Base-by-base conservation (phyloP, 1,140 invertebrate species). In the Papilio polytes region DNA sequence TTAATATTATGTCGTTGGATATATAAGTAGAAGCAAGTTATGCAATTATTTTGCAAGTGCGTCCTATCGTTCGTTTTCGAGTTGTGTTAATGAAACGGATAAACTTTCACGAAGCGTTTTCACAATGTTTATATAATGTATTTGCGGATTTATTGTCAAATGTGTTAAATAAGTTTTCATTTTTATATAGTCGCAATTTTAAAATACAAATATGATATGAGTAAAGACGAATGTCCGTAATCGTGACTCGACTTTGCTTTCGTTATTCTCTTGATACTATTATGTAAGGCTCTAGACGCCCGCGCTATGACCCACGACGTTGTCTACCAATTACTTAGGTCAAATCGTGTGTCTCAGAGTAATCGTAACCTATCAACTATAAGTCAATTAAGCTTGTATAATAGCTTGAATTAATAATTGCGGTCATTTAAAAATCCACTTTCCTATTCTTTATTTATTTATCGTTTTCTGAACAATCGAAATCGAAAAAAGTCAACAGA, bases 1-100 rank as follows among this genome's bases (percentile, higher is more conserved):
- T 63, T 9, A 63, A 63, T 63, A 63, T 12, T 12, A 12, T 26
- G 20, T 63, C 22, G 10, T 63, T 13, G 20, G 22, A 63, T 26
- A 22, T 63, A 63, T 41, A 41, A 26, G 9, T 13, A 44, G 46
- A 26, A 12, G 20, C 46, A 18, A 51, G 74, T 76, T 26, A 51
- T 20, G 22, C 41, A 76, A 76, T 51, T 51, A 22, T 31, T 76
- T 76, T 51, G 20, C 44, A 26, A 51, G 10, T 76, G 76, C 84
- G 81, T 85, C 86, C 88, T 85, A 70, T 84, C 86, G 73, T 85
- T 84, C 86, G 73, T 85, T 84, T 86, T 84, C 85, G 82, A 90
- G 89, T 74, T 85, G 86, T 83, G 87, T 86, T 91, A 92, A 91
- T 85, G 80, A 85, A 77, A 83, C 80, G 83, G 84, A 84, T 86